These are phyloP conservation scores for Endotricha flammealis DNA, from an alignment of 2,888 invertebrate species.

Conservation along the genomic window DNA sequence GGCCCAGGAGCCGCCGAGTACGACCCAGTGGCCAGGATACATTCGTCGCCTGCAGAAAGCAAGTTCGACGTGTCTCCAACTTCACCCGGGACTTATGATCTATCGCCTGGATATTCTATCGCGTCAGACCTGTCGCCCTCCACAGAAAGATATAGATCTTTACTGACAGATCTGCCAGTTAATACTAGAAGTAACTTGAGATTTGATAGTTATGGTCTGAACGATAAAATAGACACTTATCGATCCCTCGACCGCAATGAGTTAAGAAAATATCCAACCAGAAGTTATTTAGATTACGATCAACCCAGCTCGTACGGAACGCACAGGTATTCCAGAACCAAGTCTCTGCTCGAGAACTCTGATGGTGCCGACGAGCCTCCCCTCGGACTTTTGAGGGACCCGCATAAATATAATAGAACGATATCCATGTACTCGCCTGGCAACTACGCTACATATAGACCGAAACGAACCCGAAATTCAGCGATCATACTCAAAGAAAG, in stretches of 20 bases:
- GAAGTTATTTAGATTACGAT: constrained; percentile 63
- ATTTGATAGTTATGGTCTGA: constrained; percentile 57
- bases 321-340: constrained; percentile 64
- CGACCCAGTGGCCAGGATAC: constrained; percentile 66
- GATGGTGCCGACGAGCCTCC: constrained; percentile 52
- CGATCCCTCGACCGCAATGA: constrained; percentile 71
- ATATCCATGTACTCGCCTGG: constrained; percentile 72
- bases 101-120: constrained; percentile 60
- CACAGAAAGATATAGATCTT: constrained; percentile 63
- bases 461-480: constrained; percentile 67
- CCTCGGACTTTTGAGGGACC: constrained; percentile 49
- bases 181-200: constrained; percentile 51
- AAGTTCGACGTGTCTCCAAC: constrained; percentile 60
- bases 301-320: constrained; percentile 57
- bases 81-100: constrained; percentile 56
- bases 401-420: constrained; percentile 64
- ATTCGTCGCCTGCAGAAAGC: constrained; percentile 48
- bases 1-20: constrained; percentile 80
- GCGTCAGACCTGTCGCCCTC: constrained; percentile 63
- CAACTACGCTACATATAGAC: constrained; percentile 71
- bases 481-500: constrained; percentile 72
- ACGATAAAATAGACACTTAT: constrained; percentile 67
- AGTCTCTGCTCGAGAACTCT: constrained; percentile 62
- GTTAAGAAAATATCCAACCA: constrained; percentile 61
- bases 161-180: constrained; percentile 52